Evolutionary conservation across 2,797 vertebrate genomes (phyloP).

Genomic region (Sciaenops ocellatus): DNA sequence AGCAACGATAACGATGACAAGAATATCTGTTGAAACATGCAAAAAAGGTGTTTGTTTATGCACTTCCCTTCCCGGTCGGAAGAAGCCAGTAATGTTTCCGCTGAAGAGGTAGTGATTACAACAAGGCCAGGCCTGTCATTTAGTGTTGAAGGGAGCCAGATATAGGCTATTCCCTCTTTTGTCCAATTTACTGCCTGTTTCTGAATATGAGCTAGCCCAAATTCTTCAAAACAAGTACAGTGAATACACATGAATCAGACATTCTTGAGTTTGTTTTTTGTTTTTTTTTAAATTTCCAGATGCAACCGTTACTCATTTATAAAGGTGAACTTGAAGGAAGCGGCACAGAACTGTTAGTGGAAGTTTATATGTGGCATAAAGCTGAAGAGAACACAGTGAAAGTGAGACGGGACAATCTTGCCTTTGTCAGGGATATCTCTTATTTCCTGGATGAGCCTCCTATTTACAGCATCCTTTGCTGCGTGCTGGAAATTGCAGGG

Average conservation of each 20-base stretch:
- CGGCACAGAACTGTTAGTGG: neutral
- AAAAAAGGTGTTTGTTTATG: constrained; percentile 47
- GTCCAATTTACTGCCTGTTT: constrained; percentile 55
- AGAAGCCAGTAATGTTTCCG: constrained; percentile 60
- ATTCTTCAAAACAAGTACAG: constrained; percentile 17
- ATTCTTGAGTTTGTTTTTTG: constrained; percentile 35
- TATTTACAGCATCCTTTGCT: constrained; percentile 40
- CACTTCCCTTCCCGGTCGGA: constrained; percentile 40
- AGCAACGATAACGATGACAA: constrained; percentile 19
- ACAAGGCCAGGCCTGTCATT: constrained; percentile 75
- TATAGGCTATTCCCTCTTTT: constrained; percentile 52
- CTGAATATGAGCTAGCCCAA: constrained; percentile 11
- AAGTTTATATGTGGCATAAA: constrained; percentile 24
- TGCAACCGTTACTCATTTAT: constrained; percentile 5
- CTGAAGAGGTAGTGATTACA: constrained; percentile 74
- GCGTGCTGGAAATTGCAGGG: constrained; percentile 26
- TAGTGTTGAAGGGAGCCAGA: constrained; percentile 62
- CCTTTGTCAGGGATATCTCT: constrained; percentile 32
- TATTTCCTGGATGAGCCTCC: constrained; percentile 35
- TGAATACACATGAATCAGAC: neutral
- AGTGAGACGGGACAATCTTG: constrained; percentile 12
- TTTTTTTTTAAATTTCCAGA: too few species aligned
- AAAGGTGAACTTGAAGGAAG: constrained; percentile 18
- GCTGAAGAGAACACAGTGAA: constrained; percentile 3
- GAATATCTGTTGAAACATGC: constrained; percentile 35